Evolutionary conservation across 1,140 invertebrate species (phyloP), one percentile per base, ranked within the genome.

Genomic region (Apis cerana): DNA sequence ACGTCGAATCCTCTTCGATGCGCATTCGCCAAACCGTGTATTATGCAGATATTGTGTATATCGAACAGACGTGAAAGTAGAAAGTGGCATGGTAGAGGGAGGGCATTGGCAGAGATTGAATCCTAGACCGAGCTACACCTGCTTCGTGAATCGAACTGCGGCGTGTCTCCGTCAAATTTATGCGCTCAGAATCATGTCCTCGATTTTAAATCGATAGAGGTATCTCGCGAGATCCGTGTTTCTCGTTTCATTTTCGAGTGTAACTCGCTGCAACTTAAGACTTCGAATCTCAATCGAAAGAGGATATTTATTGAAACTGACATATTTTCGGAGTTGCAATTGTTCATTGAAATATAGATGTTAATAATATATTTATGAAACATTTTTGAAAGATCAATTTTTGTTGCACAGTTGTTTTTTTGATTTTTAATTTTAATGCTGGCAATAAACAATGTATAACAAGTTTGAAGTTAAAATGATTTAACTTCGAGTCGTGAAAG

Each of bases 41-140:
- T 56, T 77, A 65, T 77, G 59, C 50, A 54, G 50, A 79, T 61
- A 64, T 80, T 43, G 68, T 21, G 52, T 52, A 58, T 48, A 72
- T 71, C 74, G 74, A 59, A 21, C 54, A 27, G 48, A 85, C 71
- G 85, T 80, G 85, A 87, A 87, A 87, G 84, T 87, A 86, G 85
- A 87, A 87, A 87, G 85, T 71, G 74, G 67, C 52, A 48, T 64
- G 56, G 71, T 74, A 71, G 33, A 21, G 58, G 43, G n/a, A 71
- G 54, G 61, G 64, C 48, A 54, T n/a, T 58, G 17, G 58, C 33
- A 43, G 75, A 75, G 58, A 65, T n/a, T 27, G 80, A 75, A 78
- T 71, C 78, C 54, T 74, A 58, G 71, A 43, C 27, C 33, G 27
- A 72, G 61, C n/a, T 75, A 61, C 85, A 87, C 80, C 85, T 87